Percentiles rank a stretch among this genome's conserved stretches.
These are phyloP conservation scores for Rhagium mordax DNA, from an alignment of 2,888 invertebrate genomes.

Conservation along the genomic window DNA sequence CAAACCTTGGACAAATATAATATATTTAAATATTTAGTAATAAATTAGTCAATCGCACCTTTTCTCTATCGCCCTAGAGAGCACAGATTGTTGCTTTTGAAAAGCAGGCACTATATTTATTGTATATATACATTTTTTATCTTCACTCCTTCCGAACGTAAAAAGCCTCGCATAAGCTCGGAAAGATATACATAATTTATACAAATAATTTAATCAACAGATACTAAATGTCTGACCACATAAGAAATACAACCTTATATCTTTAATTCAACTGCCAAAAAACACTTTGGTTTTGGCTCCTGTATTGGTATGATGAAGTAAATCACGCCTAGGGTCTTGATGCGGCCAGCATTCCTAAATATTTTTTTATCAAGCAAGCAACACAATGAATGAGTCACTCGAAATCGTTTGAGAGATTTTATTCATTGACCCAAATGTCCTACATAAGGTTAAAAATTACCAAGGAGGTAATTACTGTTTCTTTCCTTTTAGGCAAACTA, in stretches of 20 bases:
- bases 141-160: not conserved
- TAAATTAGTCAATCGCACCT: too few species aligned
- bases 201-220: slow-evolving; percentile 23
- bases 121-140: not conserved
- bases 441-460: slow-evolving; percentile 31
- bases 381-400: slow-evolving; percentile 28
- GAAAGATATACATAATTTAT: slow-evolving; percentile 13
- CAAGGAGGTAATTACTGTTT: slow-evolving; percentile 30
- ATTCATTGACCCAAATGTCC: slow-evolving; percentile 43
- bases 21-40: too few species aligned
- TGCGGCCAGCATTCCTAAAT: slow-evolving; percentile 32
- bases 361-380: slow-evolving; percentile 9
- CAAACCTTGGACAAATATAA: too few species aligned
- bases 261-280: slow-evolving; percentile 27
- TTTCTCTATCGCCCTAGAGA: too few species aligned
- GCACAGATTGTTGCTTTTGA: too few species aligned
- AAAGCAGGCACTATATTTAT: too few species aligned
- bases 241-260: slow-evolving; percentile 8
- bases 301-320: slow-evolving; percentile 5
- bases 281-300: slow-evolving; percentile 13
- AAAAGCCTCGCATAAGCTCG: not conserved
- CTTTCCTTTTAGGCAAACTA: too few species aligned
- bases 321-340: slow-evolving; percentile 24
- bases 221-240: not conserved
- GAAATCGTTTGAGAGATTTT: slow-evolving; percentile 33